Conservation (phyloP, 2,888 invertebrate genomes). For the Ormyrus nitidulus region DNA sequence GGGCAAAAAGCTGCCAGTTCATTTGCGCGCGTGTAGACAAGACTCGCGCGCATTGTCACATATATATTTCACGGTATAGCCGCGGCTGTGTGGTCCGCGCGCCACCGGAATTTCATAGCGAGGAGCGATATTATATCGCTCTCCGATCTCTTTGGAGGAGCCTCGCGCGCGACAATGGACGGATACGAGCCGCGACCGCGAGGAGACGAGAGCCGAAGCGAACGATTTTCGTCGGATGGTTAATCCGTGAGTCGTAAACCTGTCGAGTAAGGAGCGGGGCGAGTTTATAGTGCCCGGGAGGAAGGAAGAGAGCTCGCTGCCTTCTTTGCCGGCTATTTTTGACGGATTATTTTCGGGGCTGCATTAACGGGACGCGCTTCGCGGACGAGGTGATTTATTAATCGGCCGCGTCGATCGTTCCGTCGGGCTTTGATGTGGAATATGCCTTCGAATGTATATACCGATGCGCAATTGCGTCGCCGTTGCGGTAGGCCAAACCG, state of each 20-base stretch:
- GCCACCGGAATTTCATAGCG: neutral
- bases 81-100: constrained; percentile 44
- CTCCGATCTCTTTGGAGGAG: neutral
- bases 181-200: neutral
- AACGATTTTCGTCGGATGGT: constrained; percentile 31
- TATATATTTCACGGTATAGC: constrained; percentile 71
- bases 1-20: constrained; percentile 26
- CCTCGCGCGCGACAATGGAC: constrained; percentile 32
- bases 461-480: no score
- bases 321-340: constrained; percentile 19
- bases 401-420: no score
- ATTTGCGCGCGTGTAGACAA: constrained; percentile 56
- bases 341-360: no score
- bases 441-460: no score
- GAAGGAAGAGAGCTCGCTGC: neutral
- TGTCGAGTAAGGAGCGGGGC: constrained; percentile 3
- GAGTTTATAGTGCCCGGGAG: no score
- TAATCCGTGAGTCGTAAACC: constrained; percentile 50
- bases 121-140: neutral
- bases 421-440: no score
- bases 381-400: no score
- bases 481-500: no score
- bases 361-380: no score
- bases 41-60: constrained; percentile 65
- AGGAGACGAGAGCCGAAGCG: neutral